These are phyloP conservation scores for Drepana arcuata DNA, from an alignment of 1,140 invertebrate species.

Conservation along the genomic window DNA sequence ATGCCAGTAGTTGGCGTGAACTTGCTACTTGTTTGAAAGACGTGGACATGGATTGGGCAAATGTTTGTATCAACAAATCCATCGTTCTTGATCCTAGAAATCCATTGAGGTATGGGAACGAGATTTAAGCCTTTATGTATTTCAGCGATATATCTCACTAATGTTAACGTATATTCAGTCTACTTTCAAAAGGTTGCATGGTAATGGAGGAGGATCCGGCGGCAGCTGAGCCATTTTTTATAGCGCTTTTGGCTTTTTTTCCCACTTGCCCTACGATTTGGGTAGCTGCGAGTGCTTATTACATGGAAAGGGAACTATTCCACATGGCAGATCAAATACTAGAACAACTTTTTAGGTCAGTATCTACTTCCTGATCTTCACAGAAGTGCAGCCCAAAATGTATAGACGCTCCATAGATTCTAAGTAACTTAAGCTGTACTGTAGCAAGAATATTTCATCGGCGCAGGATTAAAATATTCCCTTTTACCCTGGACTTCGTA, in stretches of 20 bases:
- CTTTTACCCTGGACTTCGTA: too few species aligned
- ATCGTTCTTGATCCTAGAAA: constrained; percentile 34
- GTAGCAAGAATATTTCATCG: too few species aligned
- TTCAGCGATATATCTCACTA: neutral
- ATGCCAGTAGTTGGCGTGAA: constrained; percentile 47
- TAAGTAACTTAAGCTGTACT: too few species aligned
- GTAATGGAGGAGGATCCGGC: constrained; percentile 35
- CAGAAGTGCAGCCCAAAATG: too few species aligned
- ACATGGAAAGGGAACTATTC: constrained; percentile 29
- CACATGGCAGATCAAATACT: constrained; percentile 35
- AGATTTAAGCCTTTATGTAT: neutral
- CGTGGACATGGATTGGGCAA: constrained; percentile 35
- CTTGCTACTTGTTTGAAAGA: constrained; percentile 41
- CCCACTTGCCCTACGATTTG: constrained; percentile 34
- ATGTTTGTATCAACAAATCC: constrained; percentile 45
- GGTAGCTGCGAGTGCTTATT: constrained; percentile 38
- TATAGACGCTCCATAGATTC: too few species aligned
- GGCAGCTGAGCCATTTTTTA: constrained; percentile 45
- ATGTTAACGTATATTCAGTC: constrained; percentile 17
- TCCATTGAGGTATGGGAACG: constrained; percentile 34
- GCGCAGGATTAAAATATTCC: too few species aligned
- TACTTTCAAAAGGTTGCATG: constrained; percentile 41
- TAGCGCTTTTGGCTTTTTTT: constrained; percentile 27
- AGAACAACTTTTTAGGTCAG: too few species aligned
- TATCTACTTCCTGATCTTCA: too few species aligned